phyloP scores from a whole-genome alignment of 2,797 vertebrate genomes.

The Periparus ater region DNA sequence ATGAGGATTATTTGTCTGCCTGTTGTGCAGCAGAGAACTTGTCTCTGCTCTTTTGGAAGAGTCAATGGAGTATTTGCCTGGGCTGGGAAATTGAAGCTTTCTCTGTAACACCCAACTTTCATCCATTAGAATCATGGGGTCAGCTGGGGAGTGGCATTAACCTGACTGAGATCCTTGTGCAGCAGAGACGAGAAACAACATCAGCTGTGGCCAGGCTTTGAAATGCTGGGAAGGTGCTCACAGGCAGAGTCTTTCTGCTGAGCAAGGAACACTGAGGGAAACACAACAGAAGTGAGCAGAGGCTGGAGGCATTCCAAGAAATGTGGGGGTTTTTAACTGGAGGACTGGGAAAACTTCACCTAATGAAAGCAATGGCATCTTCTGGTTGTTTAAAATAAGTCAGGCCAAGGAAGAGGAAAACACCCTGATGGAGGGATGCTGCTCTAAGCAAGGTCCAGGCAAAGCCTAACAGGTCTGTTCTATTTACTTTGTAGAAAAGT shows the following conservation, averaged over 20 bases:
- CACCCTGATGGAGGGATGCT: not conserved
- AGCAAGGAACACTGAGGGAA: not conserved
- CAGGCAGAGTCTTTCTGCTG: not conserved
- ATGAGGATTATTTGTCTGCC: not conserved
- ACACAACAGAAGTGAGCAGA: not conserved
- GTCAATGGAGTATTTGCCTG: not conserved
- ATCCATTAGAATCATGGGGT: not conserved
- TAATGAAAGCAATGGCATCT: not conserved
- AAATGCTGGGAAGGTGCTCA: not conserved
- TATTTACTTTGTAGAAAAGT: not conserved
- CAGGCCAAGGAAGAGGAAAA: not conserved
- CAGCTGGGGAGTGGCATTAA: not conserved
- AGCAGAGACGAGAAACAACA: not conserved
- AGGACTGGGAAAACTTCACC: not conserved
- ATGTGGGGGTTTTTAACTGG: rapidly evolving
- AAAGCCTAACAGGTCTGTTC: not conserved
- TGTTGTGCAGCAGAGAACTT: not conserved
- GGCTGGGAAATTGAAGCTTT: not conserved
- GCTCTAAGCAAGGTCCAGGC: not conserved
- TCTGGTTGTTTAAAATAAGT: not conserved
- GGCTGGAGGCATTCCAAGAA: not conserved
- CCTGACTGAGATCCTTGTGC: rapidly evolving
- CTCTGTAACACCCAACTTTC: not conserved
- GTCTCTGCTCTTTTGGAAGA: not conserved
- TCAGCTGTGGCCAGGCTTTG: not conserved